Conservation (phyloP, 2,113 vertebrate species). For the Nothobranchius kuhntae region DNA sequence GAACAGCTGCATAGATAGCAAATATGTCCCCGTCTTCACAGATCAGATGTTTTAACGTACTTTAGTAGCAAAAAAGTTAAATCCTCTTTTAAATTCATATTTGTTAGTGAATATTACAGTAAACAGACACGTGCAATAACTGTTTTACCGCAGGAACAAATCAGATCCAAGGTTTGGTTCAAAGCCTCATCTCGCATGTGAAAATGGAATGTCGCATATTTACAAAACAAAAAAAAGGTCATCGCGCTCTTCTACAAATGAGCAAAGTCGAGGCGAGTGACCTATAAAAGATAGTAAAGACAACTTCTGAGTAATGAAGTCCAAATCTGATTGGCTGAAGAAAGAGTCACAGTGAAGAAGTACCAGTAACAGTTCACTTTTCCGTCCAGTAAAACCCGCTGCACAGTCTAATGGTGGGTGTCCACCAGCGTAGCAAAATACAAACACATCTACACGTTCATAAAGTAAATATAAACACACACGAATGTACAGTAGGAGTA, state of each 20-base stretch:
- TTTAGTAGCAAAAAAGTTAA: constrained; percentile 8
- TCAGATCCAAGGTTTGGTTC: background rate
- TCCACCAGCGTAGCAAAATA: constrained; percentile 10
- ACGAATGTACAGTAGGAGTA: constrained; percentile 29
- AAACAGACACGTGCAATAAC: constrained; percentile 4
- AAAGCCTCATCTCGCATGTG: background rate
- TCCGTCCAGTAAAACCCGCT: constrained; percentile 2
- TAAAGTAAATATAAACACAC: constrained; percentile 30
- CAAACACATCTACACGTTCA: constrained; percentile 16
- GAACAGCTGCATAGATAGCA: constrained; percentile 46
- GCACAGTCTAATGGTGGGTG: constrained; percentile 6
- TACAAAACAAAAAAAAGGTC: background rate
- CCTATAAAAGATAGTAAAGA: constrained; percentile 1
- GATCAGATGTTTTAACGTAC: constrained; percentile 10
- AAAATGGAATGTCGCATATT: constrained; percentile 30
- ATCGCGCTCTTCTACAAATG: constrained; percentile 1
- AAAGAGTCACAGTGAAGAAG: background rate
- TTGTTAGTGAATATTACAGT: constrained; percentile 19
- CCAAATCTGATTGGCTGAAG: constrained; percentile 27
- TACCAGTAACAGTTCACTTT: constrained; percentile 14
- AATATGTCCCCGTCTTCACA: constrained; percentile 11
- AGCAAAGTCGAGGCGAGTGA: constrained; percentile 5
- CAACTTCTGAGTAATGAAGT: constrained; percentile 47
- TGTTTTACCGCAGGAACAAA: constrained; percentile 7
- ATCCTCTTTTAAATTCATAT: constrained; percentile 12